These are phyloP conservation scores for Papilio dardanus DNA, from an alignment of 1,140 invertebrate genomes.

Conservation along the genomic window DNA sequence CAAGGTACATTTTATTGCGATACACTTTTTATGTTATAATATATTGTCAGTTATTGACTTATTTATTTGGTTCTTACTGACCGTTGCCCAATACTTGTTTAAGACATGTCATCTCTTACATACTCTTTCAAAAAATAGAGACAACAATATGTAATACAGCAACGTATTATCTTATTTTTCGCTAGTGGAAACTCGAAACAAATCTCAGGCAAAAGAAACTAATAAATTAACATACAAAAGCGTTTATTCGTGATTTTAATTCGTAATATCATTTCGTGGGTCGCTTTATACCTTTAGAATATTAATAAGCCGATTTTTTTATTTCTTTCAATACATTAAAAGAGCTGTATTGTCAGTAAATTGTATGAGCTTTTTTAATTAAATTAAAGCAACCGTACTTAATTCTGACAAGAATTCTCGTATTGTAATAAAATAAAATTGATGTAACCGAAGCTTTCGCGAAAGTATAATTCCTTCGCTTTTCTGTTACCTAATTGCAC, in stretches of 20 bases:
- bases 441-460: neutral
- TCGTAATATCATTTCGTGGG: neutral
- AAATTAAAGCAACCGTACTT: neutral
- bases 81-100: no score
- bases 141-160: no score
- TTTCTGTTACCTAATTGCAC: neutral
- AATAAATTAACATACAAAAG: slow-evolving; percentile 30
- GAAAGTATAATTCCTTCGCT: neutral
- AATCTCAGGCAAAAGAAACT: neutral
- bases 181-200: no score
- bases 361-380: neutral
- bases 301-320: slow-evolving; percentile 4
- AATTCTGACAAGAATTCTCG: neutral
- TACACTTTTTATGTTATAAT: neutral
- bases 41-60: no score
- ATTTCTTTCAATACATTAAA: slow-evolving; percentile 2
- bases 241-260: slow-evolving; percentile 23
- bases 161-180: no score
- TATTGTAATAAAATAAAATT: slow-evolving; percentile 27
- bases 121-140: no score
- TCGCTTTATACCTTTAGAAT: neutral
- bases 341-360: neutral
- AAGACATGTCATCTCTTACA: no score
- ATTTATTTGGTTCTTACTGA: no score
- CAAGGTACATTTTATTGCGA: neutral